These are phyloP conservation scores for Eleutherodactylus coqui DNA, from an alignment of 2,797 vertebrate genomes.

Conservation along the genomic window DNA sequence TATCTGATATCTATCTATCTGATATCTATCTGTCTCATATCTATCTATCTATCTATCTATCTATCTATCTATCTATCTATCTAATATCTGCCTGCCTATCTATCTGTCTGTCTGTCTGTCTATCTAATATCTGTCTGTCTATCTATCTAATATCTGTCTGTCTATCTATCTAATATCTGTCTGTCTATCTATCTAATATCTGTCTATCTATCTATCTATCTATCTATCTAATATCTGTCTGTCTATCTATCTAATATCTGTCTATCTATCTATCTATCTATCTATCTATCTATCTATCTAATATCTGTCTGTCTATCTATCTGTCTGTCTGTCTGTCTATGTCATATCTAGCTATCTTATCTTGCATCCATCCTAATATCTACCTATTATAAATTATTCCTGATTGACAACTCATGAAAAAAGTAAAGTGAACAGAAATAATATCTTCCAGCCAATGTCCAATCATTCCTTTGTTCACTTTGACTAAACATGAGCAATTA, in stretches of 20 bases:
- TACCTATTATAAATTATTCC: no score
- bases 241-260: not conserved
- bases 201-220: not conserved
- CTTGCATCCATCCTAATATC: not conserved
- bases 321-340: not conserved
- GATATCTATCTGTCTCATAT: not conserved
- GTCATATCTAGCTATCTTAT: not conserved
- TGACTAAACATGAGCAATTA: no score
- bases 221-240: no score
- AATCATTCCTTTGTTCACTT: no score
- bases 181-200: no score
- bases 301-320: conserved; percentile 2
- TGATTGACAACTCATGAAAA: no score
- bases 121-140: not conserved
- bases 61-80: conserved; percentile 3
- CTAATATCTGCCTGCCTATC: not conserved
- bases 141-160: not conserved
- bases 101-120: not conserved
- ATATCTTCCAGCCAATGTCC: no score
- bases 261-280: conserved; percentile 1
- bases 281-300: not conserved
- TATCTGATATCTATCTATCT: not conserved
- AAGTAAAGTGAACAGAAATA: no score
- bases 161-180: not conserved
- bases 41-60: not conserved